Percentiles rank a stretch among this genome's conserved stretches.
Conservation (phyloP, 2,797 vertebrate genomes). For the Miichthys miiuy region DNA sequence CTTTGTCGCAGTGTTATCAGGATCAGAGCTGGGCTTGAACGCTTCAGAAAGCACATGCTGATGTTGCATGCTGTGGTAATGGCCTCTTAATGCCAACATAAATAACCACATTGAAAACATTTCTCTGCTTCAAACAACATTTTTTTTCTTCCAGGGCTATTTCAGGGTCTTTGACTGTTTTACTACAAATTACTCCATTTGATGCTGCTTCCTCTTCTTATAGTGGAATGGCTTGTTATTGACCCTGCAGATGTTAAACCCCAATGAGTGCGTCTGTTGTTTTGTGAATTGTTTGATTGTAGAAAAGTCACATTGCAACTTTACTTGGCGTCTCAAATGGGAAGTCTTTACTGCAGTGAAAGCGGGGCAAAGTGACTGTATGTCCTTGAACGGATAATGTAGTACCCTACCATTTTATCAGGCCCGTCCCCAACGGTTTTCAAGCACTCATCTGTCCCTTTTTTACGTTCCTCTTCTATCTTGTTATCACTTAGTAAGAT, state of each 20-base stretch:
- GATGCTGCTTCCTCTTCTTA: constrained; percentile 33
- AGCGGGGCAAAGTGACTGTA: constrained; percentile 28
- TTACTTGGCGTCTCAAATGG: constrained; percentile 41
- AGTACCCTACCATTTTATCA: constrained; percentile 49
- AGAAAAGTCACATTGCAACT: constrained; percentile 55
- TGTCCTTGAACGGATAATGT: constrained; percentile 73
- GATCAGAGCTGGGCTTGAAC: constrained; percentile 76
- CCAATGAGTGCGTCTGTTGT: constrained; percentile 13
- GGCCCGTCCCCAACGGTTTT: constrained; percentile 39
- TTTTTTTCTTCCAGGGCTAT: constrained; percentile 46
- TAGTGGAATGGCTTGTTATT: constrained; percentile 17
- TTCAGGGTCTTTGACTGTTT: constrained; percentile 65
- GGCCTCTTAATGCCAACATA: constrained; percentile 78
- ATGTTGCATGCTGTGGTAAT: constrained; percentile 82
- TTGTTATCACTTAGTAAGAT: constrained; percentile 14
- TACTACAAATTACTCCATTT: constrained; percentile 50
- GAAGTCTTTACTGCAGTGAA: constrained; percentile 61
- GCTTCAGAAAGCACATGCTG: constrained; percentile 81
- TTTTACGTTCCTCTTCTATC: constrained; percentile 7
- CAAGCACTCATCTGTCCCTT: constrained; percentile 48
- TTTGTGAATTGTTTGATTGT: constrained; percentile 32
- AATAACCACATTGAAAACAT: constrained; percentile 80
- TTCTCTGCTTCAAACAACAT: constrained; percentile 56
- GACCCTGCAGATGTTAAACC: constrained; percentile 47
- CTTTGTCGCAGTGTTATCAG: constrained; percentile 88